Evolutionary conservation across 1,140 invertebrate genomes (phyloP), one percentile per base, ranked within the genome.

Genomic region (Andrena cerasifolii): DNA sequence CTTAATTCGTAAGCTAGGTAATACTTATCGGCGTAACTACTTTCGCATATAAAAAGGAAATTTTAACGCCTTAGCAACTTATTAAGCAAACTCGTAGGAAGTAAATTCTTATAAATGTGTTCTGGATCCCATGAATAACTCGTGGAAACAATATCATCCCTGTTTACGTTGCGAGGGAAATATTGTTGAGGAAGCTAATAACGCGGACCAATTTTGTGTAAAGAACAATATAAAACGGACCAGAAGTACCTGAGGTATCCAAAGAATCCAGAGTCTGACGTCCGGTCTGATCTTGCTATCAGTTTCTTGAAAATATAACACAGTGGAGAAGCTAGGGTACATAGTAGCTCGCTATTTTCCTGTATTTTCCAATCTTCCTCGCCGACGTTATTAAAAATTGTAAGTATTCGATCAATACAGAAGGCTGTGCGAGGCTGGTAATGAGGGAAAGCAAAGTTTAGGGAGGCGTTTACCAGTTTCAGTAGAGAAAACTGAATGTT

Each of bases 91-190:
- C 24, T 24, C 10, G 4, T 28, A 49, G 54, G n/a, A 5, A n/a
- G 54, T 28, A 58, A 33, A 58, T 58, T 58, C 31, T 16, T 58
- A 36, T 10, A 59, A 36, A 59, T 59, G 56, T 5, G 31, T n/a
- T 59, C 31, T 28, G 33, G 26, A 58, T 58, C 54, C 28, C 6
- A 6, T 4, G 53, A 56, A 36, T 56, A 26, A 10, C n/a, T 1
- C 3, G 61, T 2, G 5, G 21, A 18, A 8, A 47, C 14, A 26
- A 63, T 24, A 45, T n/a, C 24, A 21, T 21, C 36, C 31, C 6
- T 36, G 56, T 36, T 59, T 59, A 36, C 56, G 56, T 59, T n/a
- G 6, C 18, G 6, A 0, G 21, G 7, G 61, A 47, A 47, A 63
- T 18, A 33, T 40, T n/a, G 6, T 8, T 1, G 6, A 1, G 31